Percentiles rank a stretch among this genome's conserved stretches.
phyloP scores from a whole-genome alignment of 2,888 invertebrate genomes.

The Gandaritis pyraliata region DNA sequence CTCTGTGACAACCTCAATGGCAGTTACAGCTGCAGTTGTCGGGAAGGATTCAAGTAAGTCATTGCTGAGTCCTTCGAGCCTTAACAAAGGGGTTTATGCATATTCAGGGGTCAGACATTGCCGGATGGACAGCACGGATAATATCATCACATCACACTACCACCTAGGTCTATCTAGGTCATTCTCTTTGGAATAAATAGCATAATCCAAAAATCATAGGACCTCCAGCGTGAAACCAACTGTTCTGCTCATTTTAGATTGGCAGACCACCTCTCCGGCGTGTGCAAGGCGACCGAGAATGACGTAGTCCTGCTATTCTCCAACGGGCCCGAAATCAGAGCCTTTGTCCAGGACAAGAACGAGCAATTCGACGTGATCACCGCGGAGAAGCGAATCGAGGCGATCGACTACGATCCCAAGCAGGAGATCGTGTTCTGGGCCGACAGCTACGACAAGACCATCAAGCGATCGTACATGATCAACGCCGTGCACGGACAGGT shows the following conservation, averaged over 20 bases:
- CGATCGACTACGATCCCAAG: constrained; percentile 94
- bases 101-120: too few species aligned
- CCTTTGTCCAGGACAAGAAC: constrained; percentile 86
- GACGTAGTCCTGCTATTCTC: constrained; percentile 89
- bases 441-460: constrained; percentile 94
- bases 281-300: constrained; percentile 89
- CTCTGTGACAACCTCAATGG: constrained; percentile 96
- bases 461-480: constrained; percentile 96
- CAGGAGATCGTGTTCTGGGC: constrained; percentile 97
- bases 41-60: constrained; percentile 88
- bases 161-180: too few species aligned
- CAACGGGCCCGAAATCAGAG: constrained; percentile 94
- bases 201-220: too few species aligned
- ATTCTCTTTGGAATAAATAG: too few species aligned
- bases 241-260: constrained; percentile 66
- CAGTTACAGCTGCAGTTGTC: constrained; percentile 94
- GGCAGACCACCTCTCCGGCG: constrained; percentile 91
- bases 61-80: too few species aligned
- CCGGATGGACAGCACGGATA: too few species aligned
- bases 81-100: too few species aligned
- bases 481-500: constrained; percentile 90
- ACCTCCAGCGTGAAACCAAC: not conserved
- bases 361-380: constrained; percentile 91
- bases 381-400: constrained; percentile 95
- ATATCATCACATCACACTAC: too few species aligned